A percentile compares a stretch with the other conserved stretches of the same genome.
Evolutionary conservation across 2,888 invertebrate genomes (phyloP).

Genomic region (Drosophila eohydei): DNA sequence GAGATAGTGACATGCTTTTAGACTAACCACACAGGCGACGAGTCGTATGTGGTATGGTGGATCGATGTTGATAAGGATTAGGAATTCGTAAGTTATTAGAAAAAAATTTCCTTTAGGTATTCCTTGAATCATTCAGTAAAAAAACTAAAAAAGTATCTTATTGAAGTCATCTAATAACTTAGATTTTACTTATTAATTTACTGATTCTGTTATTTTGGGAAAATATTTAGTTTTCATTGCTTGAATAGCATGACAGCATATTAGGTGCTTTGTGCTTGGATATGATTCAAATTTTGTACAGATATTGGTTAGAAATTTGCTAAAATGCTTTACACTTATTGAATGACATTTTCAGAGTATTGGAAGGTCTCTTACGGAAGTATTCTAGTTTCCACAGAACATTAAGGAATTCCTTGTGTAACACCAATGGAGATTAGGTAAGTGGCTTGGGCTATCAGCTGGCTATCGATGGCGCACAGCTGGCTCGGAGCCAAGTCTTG

Average conservation of each 20-base stretch:
- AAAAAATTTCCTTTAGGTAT: too few species aligned
- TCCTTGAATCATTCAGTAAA: too few species aligned
- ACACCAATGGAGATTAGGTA: conserved; percentile 33
- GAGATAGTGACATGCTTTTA: neutral
- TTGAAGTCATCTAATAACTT: too few species aligned
- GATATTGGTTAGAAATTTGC: neutral
- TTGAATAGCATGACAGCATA: too few species aligned
- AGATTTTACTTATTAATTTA: too few species aligned
- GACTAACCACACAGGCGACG: neutral
- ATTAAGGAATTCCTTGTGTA: conserved; percentile 21
- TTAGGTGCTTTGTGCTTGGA: too few species aligned
- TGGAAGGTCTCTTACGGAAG: neutral
- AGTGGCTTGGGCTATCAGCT: conserved; percentile 50
- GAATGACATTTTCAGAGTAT: neutral
- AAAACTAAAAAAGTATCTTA: too few species aligned
- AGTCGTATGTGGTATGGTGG: neutral
- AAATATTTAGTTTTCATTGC: too few species aligned
- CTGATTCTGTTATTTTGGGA: too few species aligned
- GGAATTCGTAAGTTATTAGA: neutral
- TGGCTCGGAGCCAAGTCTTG: conserved; percentile 38
- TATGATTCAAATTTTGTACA: too few species aligned
- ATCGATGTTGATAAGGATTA: neutral
- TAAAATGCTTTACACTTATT: neutral
- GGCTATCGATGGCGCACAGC: conserved; percentile 60
- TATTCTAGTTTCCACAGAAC: neutral